Evolutionary conservation across 1,140 invertebrate species (phyloP).

Genomic region (Diabrotica undecimpunctata): DNA sequence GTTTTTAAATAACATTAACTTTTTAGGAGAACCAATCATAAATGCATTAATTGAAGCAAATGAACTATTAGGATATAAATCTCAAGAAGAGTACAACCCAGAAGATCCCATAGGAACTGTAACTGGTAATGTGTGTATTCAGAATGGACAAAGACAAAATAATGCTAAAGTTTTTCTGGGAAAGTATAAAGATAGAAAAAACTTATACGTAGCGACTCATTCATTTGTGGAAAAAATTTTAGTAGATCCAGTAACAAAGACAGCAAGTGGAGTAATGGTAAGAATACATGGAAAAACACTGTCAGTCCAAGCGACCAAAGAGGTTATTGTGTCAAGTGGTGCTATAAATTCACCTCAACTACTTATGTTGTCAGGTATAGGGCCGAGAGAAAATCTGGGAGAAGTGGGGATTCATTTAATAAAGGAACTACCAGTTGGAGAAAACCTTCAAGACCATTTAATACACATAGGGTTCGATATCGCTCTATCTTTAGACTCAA

Average conservation of each 20-base stretch:
- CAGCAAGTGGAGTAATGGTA: too few species aligned
- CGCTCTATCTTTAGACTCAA: constrained; percentile 18
- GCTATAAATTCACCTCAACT: too few species aligned
- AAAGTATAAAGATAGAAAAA: constrained; percentile 52
- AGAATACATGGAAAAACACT: constrained; percentile 13
- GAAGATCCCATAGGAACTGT: constrained; percentile 53
- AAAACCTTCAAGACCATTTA: constrained; percentile 41
- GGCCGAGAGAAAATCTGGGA: too few species aligned
- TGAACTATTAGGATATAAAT: constrained; percentile 74
- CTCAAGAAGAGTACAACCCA: constrained; percentile 46
- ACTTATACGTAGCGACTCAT: too few species aligned
- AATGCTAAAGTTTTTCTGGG: constrained; percentile 72
- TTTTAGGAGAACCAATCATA: constrained; percentile 64
- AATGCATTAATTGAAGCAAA: constrained; percentile 77
- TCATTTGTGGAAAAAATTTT: too few species aligned
- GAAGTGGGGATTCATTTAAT: too few species aligned
- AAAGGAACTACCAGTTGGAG: too few species aligned
- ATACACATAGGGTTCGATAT: constrained; percentile 18
- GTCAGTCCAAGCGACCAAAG: constrained; percentile 41
- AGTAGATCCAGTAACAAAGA: too few species aligned
- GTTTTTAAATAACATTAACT: too few species aligned
- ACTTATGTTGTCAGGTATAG: too few species aligned
- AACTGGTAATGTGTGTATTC: constrained; percentile 47
- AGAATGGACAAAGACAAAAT: constrained; percentile 64
- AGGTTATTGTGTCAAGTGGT: too few species aligned